Evolutionary conservation across 2,797 vertebrate species (phyloP), one percentile per base, ranked within the genome.

Genomic region (Poecile montanus): DNA sequence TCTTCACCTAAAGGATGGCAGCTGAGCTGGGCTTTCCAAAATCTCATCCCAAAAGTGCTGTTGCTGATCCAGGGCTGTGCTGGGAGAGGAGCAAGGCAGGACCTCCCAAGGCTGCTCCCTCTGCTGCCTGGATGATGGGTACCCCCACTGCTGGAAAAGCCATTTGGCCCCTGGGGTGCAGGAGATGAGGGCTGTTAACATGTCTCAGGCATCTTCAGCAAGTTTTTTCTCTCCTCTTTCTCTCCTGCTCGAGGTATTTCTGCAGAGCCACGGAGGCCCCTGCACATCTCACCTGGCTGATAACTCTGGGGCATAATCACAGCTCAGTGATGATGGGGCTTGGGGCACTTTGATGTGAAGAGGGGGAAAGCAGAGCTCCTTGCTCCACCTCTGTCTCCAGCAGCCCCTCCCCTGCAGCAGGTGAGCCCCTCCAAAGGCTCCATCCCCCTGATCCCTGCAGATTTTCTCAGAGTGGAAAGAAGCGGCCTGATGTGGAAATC

Each of bases 1-100:
- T 91, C 36, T 51, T 40, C 30, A 30, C 34, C 16, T 40, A 36
- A 32, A n/a, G 48, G 13, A 66, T 4, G 4, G 47, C 53, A 70
- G 44, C 57, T 60, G 45, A 91, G 66, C n/a, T 56, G 54, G 42
- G 45, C 50, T 66, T 77, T 71, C 76, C 38, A 78, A 93, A 81
- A 29, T 51, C 0, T 0, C 54, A 66, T 47, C 20, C 34, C 27
- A 26, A 40, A 40, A 36, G 36, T 1, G 2, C 63, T 6, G 4
- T 50, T 9, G 36, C 11, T 0, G 0, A 70, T 44, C 16, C 38
- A 22, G 38, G 19, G 23, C 13, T 2, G 6, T 38, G 54, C 48
- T 60, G 50, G 40, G 56, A 77, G 48, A 63, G 16, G 18, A 91
- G 71, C 25, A 53, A 81, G 66, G 62, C 67, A 78, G 58, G 38